Percentiles rank a stretch among this genome's conserved stretches.
Conservation (phyloP, 2,888 invertebrate species). For the Papilio protenor region DNA sequence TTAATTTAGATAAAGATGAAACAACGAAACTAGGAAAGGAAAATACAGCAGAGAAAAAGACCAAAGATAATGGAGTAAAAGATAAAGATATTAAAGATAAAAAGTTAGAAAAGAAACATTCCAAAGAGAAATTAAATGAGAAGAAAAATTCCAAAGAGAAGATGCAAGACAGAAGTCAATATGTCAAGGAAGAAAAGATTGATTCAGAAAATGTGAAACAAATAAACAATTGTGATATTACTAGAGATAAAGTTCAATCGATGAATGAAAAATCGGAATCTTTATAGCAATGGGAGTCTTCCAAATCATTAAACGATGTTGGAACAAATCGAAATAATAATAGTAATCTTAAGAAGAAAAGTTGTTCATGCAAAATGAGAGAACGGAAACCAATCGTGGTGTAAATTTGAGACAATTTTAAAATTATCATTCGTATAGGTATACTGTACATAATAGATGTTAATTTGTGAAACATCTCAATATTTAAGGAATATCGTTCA, state of each 20-base stretch:
- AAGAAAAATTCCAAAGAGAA: constrained; percentile 56
- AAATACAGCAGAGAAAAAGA: constrained; percentile 51
- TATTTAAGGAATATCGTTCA: not conserved
- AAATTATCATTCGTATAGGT: not conserved
- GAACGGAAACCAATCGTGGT: constrained; percentile 76
- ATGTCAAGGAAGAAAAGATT: constrained; percentile 1
- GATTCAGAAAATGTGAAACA: constrained; percentile 46
- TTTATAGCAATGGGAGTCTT: constrained; percentile 77
- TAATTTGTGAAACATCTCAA: not conserved
- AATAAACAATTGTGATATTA: constrained; percentile 44
- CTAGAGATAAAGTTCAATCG: constrained; percentile 41
- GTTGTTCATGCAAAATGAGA: constrained; percentile 75
- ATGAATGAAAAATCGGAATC: constrained; percentile 63
- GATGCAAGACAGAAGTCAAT: constrained; percentile 51
- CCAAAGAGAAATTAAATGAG: constrained; percentile 54
- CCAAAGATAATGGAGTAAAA: constrained; percentile 48
- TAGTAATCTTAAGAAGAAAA: constrained; percentile 66
- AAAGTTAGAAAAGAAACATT: constrained; percentile 50
- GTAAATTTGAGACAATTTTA: constrained; percentile 49
- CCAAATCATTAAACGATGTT: constrained; percentile 70
- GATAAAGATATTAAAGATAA: constrained; percentile 47
- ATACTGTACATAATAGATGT: constrained; percentile 5
- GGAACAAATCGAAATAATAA: constrained; percentile 59
- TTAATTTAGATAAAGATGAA: constrained; percentile 45
- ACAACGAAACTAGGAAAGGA: constrained; percentile 40